A percentile compares a stretch with the other conserved stretches of the same genome.
These are phyloP conservation scores for Conopomorpha cramerella DNA, from an alignment of 1,140 invertebrate species.

Conservation along the genomic window DNA sequence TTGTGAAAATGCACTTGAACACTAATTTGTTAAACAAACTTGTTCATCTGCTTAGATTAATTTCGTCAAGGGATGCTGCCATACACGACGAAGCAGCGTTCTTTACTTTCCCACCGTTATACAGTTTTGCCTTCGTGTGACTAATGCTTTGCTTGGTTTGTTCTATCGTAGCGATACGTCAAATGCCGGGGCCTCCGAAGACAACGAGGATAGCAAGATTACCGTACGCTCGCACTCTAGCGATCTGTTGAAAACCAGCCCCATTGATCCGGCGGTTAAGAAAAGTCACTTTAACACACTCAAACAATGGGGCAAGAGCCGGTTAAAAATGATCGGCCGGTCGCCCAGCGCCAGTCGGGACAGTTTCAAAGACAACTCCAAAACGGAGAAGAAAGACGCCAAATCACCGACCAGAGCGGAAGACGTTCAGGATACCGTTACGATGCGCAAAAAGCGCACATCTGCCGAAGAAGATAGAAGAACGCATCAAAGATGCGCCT, in stretches of 20 bases:
- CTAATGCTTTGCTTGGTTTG: constrained; percentile 63
- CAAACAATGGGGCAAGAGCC: constrained; percentile 80
- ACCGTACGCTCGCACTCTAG: constrained; percentile 68
- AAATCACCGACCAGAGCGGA: constrained; percentile 43
- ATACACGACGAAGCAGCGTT: constrained; percentile 42
- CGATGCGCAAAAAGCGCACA: constrained; percentile 58
- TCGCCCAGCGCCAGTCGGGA: constrained; percentile 56
- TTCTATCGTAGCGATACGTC: constrained; percentile 63
- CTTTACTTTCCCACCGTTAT: constrained; percentile 27
- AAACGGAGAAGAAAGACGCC: constrained; percentile 46
- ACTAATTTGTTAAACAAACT: constrained; percentile 54
- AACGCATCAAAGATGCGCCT: constrained; percentile 74
- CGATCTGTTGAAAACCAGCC: constrained; percentile 70
- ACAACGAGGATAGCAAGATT: constrained; percentile 50
- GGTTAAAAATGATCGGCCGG: constrained; percentile 74
- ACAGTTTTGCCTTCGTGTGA: constrained; percentile 52
- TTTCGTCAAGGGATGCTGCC: constrained; percentile 32
- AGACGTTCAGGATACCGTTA: constrained; percentile 69
- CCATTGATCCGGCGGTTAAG: constrained; percentile 56
- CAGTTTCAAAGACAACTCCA: constrained; percentile 46
- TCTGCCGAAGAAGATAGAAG: constrained; percentile 58
- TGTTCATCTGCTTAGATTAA: constrained; percentile 53
- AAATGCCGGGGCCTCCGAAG: constrained; percentile 62
- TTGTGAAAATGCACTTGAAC: constrained; percentile 50
- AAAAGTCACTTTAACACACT: constrained; percentile 81